Conservation (phyloP, 2,888 invertebrate genomes). For the Maniola hyperantus region DNA sequence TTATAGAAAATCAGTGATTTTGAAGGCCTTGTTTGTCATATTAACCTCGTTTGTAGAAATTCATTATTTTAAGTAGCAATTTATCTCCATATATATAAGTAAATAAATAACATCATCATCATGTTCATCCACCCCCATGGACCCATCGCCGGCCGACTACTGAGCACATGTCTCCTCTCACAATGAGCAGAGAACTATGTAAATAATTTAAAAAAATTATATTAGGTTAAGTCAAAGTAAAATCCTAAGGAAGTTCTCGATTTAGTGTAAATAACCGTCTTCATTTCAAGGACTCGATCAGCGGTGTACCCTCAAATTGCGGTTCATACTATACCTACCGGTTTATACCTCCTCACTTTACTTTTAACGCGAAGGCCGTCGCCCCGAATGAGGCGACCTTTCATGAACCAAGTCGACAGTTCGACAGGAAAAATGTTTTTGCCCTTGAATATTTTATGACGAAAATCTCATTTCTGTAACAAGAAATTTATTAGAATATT, state of each 20-base stretch:
- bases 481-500: constrained; percentile 30
- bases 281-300: constrained; percentile 18
- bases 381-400: constrained; percentile 34
- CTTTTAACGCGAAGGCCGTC: constrained; percentile 31
- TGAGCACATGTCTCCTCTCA: too few relatives aligned
- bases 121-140: too few relatives aligned
- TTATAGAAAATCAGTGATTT: neutral
- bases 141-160: too few relatives aligned
- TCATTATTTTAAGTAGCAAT: too few relatives aligned
- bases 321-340: constrained; percentile 11
- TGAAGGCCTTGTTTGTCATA: neutral
- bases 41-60: neutral
- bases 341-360: constrained; percentile 7
- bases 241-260: neutral
- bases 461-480: constrained; percentile 31
- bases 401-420: constrained; percentile 37
- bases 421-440: constrained; percentile 33
- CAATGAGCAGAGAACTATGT: too few relatives aligned
- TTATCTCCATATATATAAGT: too few relatives aligned
- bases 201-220: too few relatives aligned
- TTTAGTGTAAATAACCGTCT: constrained; percentile 5
- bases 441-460: constrained; percentile 39
- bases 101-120: neutral
- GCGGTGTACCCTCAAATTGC: constrained; percentile 24
- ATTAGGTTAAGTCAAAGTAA: too few relatives aligned